phyloP scores from a whole-genome alignment of 2,797 vertebrate species.

The Poeciliopsis paucimaculata region DNA sequence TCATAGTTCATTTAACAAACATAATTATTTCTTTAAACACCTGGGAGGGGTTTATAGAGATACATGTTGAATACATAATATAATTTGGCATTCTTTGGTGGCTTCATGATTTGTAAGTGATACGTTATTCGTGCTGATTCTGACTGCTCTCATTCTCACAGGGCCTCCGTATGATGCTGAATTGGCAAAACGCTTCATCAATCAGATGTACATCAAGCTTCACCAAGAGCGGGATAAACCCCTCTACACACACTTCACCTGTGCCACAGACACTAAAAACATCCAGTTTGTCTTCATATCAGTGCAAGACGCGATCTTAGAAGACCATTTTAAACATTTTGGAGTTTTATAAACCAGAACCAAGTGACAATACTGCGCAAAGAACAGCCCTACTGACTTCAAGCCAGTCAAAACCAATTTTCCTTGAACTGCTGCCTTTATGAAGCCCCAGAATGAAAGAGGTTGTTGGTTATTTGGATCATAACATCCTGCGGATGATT shows the following conservation, averaged over 20 bases:
- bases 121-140: background rate
- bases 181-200: slow-evolving; percentile 85
- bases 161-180: slow-evolving; percentile 80
- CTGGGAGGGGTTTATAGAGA: background rate
- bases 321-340: slow-evolving; percentile 77
- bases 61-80: background rate
- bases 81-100: background rate
- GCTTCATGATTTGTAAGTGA: background rate
- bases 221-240: slow-evolving; percentile 79
- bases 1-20: background rate
- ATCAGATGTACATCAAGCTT: slow-evolving; percentile 81
- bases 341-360: slow-evolving; percentile 68
- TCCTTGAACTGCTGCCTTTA: background rate
- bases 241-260: slow-evolving; percentile 88
- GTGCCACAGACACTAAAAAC: slow-evolving; percentile 90
- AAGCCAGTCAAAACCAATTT: background rate
- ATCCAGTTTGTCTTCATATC: slow-evolving; percentile 84
- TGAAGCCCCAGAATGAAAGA: background rate
- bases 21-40: background rate
- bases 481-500: background rate
- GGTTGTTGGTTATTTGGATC: background rate
- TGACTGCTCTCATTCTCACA: slow-evolving; percentile 42
- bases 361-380: background rate
- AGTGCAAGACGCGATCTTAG: slow-evolving; percentile 86
- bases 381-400: background rate